These are phyloP conservation scores for Charadrius vociferus DNA, from an alignment of 2,113 vertebrate species.

Conservation along the genomic window DNA sequence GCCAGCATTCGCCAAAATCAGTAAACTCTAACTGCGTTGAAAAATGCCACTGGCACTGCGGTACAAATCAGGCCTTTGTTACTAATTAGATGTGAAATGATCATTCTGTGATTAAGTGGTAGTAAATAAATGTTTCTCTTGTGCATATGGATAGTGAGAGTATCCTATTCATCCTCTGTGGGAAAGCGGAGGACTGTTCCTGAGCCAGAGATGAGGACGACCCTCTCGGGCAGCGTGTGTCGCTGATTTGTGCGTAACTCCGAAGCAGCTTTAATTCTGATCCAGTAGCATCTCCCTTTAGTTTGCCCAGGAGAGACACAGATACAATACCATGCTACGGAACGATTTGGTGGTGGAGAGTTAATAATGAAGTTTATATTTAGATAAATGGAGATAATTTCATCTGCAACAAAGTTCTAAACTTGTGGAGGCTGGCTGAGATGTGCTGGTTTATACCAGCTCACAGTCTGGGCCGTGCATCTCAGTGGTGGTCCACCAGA, in stretches of 20 bases:
- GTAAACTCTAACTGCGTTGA: background rate
- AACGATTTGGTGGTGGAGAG: background rate
- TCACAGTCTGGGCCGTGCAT: background rate
- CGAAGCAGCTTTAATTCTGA: background rate
- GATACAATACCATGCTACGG: background rate
- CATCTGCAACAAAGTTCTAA: background rate
- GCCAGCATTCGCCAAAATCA: background rate
- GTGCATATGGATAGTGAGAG: background rate
- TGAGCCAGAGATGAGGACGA: background rate
- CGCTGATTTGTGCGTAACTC: background rate
- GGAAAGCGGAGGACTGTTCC: background rate
- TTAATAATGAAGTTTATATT: background rate
- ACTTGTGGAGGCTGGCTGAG: background rate
- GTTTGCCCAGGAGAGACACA: background rate
- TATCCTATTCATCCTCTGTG: background rate
- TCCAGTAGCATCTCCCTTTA: background rate
- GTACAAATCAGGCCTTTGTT: conserved; percentile 10
- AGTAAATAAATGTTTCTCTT: conserved; percentile 48
- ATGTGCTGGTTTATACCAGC: background rate
- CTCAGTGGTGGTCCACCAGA: background rate
- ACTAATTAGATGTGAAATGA: conserved; percentile 40
- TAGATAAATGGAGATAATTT: background rate
- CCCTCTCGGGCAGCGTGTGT: background rate
- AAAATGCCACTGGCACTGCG: background rate
- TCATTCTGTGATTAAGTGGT: conserved; percentile 8